These are phyloP conservation scores for Macquaria australasica DNA, from an alignment of 2,113 vertebrate species.

Conservation along the genomic window DNA sequence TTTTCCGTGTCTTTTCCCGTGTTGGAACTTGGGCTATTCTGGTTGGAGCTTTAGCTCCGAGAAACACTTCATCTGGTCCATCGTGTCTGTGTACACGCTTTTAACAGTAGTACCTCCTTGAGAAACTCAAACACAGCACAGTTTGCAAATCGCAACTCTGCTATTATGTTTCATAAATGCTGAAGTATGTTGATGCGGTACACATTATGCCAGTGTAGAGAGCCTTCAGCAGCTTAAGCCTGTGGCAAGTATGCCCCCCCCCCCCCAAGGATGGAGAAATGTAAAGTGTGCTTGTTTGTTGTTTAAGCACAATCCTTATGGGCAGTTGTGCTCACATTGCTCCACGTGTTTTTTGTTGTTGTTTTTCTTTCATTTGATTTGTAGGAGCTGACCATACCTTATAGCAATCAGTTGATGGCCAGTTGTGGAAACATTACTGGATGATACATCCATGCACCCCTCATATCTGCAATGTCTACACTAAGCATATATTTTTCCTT, in stretches of 20 bases:
- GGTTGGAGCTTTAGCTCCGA: not conserved
- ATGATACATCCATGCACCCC: not conserved
- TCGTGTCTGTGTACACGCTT: not conserved
- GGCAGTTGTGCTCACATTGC: not conserved
- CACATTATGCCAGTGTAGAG: not conserved
- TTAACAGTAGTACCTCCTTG: not conserved
- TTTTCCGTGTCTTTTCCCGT: not conserved
- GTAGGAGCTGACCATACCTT: not conserved
- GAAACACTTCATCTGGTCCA: not conserved
- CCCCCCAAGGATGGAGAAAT: not conserved
- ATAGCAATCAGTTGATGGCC: not conserved
- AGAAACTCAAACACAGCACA: constrained; percentile 10
- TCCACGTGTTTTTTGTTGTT: not conserved
- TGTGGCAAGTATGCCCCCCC: not conserved
- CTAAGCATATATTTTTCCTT: not conserved
- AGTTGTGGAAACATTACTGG: not conserved
- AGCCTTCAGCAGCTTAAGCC: not conserved
- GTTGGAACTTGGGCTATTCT: not conserved
- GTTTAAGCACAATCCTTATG: not conserved
- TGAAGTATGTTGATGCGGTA: not conserved
- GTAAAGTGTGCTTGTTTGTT: not conserved
- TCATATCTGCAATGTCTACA: not conserved
- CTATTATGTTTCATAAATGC: constrained; percentile 13
- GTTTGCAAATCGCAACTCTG: not conserved
- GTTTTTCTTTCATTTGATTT: not conserved